Evolutionary conservation across 2,888 invertebrate genomes (phyloP).

Genomic region (Copidosoma aretas): DNA sequence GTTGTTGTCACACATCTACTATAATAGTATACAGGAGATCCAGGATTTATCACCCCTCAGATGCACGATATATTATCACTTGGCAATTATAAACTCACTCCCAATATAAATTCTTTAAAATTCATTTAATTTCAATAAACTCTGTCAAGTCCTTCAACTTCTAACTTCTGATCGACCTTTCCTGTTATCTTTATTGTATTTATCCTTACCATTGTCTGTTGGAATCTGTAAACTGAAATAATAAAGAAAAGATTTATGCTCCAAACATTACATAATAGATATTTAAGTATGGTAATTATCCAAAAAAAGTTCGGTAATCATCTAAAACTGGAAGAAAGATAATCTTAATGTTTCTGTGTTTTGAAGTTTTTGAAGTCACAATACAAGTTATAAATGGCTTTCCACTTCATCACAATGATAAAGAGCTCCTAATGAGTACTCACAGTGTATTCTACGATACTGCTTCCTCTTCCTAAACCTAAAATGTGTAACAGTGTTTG

Average conservation of each 20-base stretch:
- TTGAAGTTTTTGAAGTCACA: neutral
- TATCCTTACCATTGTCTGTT: conserved; percentile 78
- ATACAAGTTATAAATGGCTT: neutral
- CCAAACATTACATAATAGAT: neutral
- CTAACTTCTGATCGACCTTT: conserved; percentile 65
- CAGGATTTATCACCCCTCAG: no score
- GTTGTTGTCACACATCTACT: no score
- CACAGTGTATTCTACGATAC: conserved; percentile 76
- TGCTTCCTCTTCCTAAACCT: conserved; percentile 80
- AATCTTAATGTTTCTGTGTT: no score
- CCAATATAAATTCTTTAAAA: conserved; percentile 14
- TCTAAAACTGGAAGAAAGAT: no score
- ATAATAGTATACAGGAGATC: no score
- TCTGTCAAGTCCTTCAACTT: conserved; percentile 61
- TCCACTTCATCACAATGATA: neutral
- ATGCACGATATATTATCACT: no score
- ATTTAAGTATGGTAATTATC: no score
- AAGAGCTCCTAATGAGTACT: conserved; percentile 48
- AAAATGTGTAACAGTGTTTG: conserved; percentile 80
- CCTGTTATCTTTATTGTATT: conserved; percentile 72
- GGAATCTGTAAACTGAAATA: conserved; percentile 67
- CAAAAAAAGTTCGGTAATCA: no score
- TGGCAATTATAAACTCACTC: conserved; percentile 18
- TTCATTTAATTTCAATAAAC: conserved; percentile 49
- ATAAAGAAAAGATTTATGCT: conserved; percentile 38